phyloP scores from a whole-genome alignment of 2,797 vertebrate species.

The Leucoraja ocellata region DNA sequence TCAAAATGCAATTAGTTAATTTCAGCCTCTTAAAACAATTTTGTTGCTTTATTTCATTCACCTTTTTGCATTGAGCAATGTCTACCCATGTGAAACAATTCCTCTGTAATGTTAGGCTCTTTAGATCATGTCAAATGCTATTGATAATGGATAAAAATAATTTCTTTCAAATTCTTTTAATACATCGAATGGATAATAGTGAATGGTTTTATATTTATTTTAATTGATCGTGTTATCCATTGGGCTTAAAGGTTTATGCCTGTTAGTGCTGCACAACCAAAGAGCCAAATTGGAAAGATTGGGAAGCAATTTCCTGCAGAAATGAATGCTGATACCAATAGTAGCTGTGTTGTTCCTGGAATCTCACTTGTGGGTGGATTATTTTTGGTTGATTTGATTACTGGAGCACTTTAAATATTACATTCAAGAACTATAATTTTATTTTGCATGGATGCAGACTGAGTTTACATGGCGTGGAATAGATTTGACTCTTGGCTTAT shows the following conservation, averaged over 20 bases:
- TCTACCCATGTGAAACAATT: background rate
- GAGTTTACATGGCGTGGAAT: background rate
- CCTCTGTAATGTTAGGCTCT: background rate
- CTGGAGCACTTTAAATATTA: background rate
- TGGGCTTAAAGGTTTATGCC: background rate
- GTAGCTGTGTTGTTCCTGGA: background rate
- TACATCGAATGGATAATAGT: background rate
- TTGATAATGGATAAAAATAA: background rate
- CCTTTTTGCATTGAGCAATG: background rate
- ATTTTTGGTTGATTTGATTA: background rate
- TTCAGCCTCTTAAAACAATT: background rate
- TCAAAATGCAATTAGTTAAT: background rate
- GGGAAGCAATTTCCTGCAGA: constrained; percentile 10
- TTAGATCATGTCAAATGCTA: background rate
- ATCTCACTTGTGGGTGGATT: background rate
- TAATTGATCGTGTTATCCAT: background rate
- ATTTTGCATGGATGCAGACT: background rate
- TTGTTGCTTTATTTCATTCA: background rate
- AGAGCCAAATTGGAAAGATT: background rate
- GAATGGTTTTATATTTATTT: background rate
- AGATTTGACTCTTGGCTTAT: no score
- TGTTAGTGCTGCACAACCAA: background rate
- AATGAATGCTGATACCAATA: background rate
- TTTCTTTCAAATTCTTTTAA: background rate
- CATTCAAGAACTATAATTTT: background rate